Conservation (phyloP, 2,113 vertebrate genomes). For the Pterocles gutturalis region DNA sequence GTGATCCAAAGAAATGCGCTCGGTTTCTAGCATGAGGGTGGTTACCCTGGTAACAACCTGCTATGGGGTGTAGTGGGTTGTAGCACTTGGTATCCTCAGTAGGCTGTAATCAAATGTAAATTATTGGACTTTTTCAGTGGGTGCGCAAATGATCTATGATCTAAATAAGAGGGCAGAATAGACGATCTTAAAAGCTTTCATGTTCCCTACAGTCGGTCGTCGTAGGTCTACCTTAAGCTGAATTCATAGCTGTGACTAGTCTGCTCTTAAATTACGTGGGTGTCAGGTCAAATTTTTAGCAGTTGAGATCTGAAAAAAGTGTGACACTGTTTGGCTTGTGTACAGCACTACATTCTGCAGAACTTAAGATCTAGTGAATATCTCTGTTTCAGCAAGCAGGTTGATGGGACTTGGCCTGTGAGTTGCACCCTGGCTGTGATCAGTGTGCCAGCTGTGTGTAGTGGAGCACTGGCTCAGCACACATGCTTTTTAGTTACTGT, state of each 20-base stretch:
- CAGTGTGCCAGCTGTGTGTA: rapidly evolving
- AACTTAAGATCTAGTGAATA: not conserved
- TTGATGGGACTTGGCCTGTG: not conserved
- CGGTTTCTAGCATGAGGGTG: not conserved
- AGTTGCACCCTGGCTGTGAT: not conserved
- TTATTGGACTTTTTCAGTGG: not conserved
- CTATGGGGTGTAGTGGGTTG: not conserved
- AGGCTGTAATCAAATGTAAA: not conserved
- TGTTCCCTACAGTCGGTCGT: not conserved
- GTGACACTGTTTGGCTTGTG: not conserved
- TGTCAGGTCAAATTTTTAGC: not conserved
- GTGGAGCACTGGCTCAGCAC: not conserved
- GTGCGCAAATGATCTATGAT: not conserved
- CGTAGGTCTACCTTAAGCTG: not conserved
- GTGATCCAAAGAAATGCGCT: not conserved
- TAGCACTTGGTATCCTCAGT: not conserved
- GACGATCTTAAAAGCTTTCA: not conserved
- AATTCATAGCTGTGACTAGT: not conserved
- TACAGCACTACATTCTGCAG: rapidly evolving
- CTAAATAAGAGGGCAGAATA: not conserved
- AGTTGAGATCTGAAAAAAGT: rapidly evolving
- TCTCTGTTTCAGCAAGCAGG: not conserved
- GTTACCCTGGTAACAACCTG: not conserved
- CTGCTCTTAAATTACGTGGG: not conserved
- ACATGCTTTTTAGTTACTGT: not conserved